phyloP scores from a whole-genome alignment of 2,113 vertebrate species.

The Lycocorax pyrrhopterus region DNA sequence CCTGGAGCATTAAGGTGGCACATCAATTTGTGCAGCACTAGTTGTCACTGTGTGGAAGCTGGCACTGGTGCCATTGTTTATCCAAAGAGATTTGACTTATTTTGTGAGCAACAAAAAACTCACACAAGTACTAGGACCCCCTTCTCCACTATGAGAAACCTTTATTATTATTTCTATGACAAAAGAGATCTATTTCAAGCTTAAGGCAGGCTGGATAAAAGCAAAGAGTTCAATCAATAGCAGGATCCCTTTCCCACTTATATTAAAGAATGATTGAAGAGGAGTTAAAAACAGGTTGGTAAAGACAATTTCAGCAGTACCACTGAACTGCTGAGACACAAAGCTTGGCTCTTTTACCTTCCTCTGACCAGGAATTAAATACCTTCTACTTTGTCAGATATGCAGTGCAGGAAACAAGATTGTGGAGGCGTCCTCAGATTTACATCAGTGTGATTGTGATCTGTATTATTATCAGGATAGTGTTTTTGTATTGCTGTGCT shows the following conservation, averaged over 20 bases:
- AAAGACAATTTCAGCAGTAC: neutral
- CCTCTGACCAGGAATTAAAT: neutral
- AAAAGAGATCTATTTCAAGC: slow-evolving; percentile 10
- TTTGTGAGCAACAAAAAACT: neutral
- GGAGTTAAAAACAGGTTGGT: neutral
- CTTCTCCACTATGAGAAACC: neutral
- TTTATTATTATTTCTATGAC: slow-evolving; percentile 26
- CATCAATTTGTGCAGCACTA: slow-evolving; percentile 38
- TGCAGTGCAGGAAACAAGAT: neutral
- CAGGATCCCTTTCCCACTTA: neutral
- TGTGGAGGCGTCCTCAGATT: neutral
- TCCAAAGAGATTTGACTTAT: neutral
- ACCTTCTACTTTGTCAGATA: neutral
- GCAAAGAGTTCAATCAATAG: neutral
- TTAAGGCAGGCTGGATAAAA: slow-evolving; percentile 5
- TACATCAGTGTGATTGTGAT: neutral
- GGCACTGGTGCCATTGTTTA: neutral
- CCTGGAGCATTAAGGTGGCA: slow-evolving; percentile 20
- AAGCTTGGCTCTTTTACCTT: neutral
- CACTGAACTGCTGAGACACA: neutral
- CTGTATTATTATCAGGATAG: neutral
- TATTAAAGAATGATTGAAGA: neutral
- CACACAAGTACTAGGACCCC: neutral
- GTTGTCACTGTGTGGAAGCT: neutral
- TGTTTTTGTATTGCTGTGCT: neutral